Conservation (phyloP, 2,888 invertebrate species). For the Nephrotoma flavescens region DNA sequence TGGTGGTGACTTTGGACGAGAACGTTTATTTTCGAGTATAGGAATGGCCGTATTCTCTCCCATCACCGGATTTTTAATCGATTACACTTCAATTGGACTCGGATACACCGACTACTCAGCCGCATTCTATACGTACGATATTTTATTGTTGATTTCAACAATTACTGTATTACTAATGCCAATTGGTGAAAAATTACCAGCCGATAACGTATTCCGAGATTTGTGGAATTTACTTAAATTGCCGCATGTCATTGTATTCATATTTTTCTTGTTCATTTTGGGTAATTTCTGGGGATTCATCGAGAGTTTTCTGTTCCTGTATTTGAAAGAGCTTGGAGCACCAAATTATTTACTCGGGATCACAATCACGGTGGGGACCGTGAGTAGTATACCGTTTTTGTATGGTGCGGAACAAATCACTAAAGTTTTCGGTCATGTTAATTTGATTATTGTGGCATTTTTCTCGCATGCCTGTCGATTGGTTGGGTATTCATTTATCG, state of each 20-base stretch:
- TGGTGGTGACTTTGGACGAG: conserved; percentile 68
- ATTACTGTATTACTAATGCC: conserved; percentile 64
- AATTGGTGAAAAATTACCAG: conserved; percentile 59
- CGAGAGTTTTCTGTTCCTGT: conserved; percentile 76
- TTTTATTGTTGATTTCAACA: conserved; percentile 54
- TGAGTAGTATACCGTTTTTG: conserved; percentile 71
- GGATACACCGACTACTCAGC: conserved; percentile 74
- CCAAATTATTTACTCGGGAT: conserved; percentile 67
- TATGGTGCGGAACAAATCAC: conserved; percentile 75
- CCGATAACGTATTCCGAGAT: conserved; percentile 62
- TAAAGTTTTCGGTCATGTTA: conserved; percentile 64
- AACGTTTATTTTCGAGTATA: conserved; percentile 63
- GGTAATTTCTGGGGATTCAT: conserved; percentile 84
- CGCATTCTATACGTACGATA: conserved; percentile 74
- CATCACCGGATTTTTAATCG: conserved; percentile 63
- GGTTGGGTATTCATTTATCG: conserved; percentile 72
- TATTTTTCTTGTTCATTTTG: conserved; percentile 63
- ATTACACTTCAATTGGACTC: conserved; percentile 37
- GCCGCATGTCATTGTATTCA: conserved; percentile 65
- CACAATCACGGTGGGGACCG: conserved; percentile 70
- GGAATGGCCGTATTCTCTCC: conserved; percentile 75
- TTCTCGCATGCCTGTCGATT: conserved; percentile 69
- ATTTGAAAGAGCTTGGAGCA: conserved; percentile 68
- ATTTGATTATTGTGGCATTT: conserved; percentile 71
- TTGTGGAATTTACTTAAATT: conserved; percentile 59